Evolutionary conservation across 2,888 invertebrate genomes (phyloP), one percentile per base, ranked within the genome.

Genomic region (Flabesymbios commensalis): DNA sequence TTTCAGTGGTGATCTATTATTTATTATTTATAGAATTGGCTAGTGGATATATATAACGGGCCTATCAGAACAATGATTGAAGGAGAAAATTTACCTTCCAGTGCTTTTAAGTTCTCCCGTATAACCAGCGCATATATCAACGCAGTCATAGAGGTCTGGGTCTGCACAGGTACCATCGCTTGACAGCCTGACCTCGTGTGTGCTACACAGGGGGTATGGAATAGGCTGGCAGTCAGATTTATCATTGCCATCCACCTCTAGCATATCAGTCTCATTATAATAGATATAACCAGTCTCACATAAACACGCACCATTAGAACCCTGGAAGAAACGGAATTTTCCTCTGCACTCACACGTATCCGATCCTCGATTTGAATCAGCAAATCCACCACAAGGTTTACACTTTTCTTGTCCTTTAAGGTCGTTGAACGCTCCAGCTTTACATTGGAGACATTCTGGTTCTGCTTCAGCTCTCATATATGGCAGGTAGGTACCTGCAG

Each of bases 341-440:
- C 80, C 80, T 1, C 55, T 58, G 62, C 80, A 80, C 2, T 65
- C 61, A 62, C 80, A 80, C n/a, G 74, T 65, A 2, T 76, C 75
- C 4, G 45, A 61, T 3, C 26, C 22, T 2, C 75, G 64, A 2
- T 22, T 7, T 2, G 75, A 63, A 2, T 47, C 47, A 1, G 79
- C 68, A 1, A 75, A 73, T 42, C 75, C 75, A 4, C 80, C 80
- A 65, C 80, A 80, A 0, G 71, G 70, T 42, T 68, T 64, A 67
- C 80, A 80, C 0, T 65, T 59, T 22, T 69, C 71, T 55, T 74
- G 71, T 7, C 73, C 76, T 14, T 39, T 55, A 3, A 66, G 42
- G 61, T 77, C 64, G 61, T 72, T 76, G 72, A 72, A 80, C 0
- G 74, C 72, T 47, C 71, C 66, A 1, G 56, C 68, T 2, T 75